phyloP scores from a whole-genome alignment of 2,797 vertebrate species.

The Potorous gilbertii region DNA sequence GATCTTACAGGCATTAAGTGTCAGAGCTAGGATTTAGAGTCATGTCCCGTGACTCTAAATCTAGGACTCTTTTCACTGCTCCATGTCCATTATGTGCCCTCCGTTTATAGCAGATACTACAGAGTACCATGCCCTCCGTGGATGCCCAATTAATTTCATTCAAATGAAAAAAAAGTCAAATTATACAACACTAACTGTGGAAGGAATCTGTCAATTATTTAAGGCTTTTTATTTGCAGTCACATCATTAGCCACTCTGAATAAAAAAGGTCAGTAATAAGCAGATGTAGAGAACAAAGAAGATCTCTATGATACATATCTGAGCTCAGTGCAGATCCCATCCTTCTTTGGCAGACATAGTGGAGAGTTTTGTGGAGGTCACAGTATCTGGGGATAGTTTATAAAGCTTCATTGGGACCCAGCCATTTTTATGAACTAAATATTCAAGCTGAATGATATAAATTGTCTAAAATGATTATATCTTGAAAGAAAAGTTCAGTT shows the following conservation, averaged over 20 bases:
- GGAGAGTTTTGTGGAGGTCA: neutral
- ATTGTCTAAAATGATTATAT: neutral
- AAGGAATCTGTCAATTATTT: conserved; percentile 16
- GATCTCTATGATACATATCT: conserved; percentile 21
- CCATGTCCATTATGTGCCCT: neutral
- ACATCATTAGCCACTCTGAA: conserved; percentile 38
- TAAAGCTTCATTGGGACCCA: neutral
- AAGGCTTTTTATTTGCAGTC: conserved; percentile 33
- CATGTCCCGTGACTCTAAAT: neutral
- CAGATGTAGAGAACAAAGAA: neutral
- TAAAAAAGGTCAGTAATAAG: conserved; percentile 33
- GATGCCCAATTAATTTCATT: conserved; percentile 44
- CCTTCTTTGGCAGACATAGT: neutral
- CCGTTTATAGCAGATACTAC: neutral
- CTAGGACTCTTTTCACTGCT: neutral
- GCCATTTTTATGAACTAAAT: conserved; percentile 7
- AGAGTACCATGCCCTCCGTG: neutral
- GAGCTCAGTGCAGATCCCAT: conserved; percentile 4
- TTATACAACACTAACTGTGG: conserved; percentile 53
- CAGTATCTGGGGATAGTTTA: conserved; percentile 17
- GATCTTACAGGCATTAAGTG: neutral
- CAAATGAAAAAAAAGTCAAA: conserved; percentile 50
- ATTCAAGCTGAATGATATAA: neutral
- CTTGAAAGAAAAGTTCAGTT: conserved; percentile 45
- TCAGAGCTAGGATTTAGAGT: neutral